Evolutionary conservation across 2,888 invertebrate genomes (phyloP).

Genomic region (Conops quadrifasciatus): DNA sequence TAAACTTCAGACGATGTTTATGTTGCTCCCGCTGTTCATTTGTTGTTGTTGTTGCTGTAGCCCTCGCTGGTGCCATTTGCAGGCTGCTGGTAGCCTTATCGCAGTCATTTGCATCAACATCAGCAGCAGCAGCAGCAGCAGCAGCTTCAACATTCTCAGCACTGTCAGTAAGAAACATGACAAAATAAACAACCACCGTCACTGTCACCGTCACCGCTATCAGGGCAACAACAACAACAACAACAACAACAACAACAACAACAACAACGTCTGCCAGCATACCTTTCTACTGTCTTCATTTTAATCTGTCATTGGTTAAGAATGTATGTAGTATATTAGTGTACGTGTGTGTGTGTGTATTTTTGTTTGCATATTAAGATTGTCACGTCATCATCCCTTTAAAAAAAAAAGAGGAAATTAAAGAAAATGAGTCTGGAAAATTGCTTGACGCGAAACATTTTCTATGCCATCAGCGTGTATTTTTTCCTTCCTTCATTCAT

Average conservation of each 20-base stretch:
- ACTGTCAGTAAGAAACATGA: background rate
- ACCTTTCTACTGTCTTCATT: no score
- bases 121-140: background rate
- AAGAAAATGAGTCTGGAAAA: no score
- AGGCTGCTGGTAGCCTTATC: background rate
- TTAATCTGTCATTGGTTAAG: no score
- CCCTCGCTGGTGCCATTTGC: background rate
- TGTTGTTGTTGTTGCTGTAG: background rate
- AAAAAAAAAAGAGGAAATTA: no score
- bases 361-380: no score
- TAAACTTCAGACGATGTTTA: slow-evolving; percentile 8
- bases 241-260: background rate
- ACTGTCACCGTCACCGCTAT: background rate
- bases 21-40: background rate
- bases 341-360: no score
- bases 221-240: background rate
- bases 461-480: no score
- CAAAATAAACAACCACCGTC: background rate
- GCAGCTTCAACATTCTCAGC: background rate
- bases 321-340: no score
- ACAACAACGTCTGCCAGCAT: background rate
- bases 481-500: no score
- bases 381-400: no score
- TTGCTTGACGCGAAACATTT: no score
- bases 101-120: background rate